phyloP scores from a whole-genome alignment of 2,797 vertebrate species.

The Hydrocynus forskahlii region DNA sequence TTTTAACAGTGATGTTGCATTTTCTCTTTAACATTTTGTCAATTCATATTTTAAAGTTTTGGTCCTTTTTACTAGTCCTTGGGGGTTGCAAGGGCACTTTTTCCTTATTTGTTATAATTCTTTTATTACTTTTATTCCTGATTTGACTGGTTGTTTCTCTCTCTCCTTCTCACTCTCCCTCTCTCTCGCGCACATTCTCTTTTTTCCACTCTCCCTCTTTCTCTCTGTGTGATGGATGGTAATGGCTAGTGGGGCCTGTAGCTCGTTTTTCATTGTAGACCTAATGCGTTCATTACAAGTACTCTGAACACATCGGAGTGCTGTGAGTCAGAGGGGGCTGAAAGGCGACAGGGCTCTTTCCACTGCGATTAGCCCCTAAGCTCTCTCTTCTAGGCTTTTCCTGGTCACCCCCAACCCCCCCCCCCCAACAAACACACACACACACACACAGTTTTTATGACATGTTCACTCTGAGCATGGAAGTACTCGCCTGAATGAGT shows the following conservation, averaged over 20 bases:
- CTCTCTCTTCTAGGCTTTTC: conserved; percentile 35
- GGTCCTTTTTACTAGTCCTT: not conserved
- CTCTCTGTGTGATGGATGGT: conserved; percentile 45
- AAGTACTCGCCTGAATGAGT: not conserved
- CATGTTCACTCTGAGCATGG: conserved; percentile 7
- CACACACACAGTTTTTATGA: conserved; percentile 14
- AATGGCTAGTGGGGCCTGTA: conserved; percentile 32
- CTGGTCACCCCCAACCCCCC: not conserved
- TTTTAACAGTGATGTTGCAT: too few species aligned
- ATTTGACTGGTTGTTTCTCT: not conserved
- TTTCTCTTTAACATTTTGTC: not conserved
- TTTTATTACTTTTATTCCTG: conserved; percentile 1
- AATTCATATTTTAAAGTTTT: not conserved
- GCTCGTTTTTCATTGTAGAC: conserved; percentile 42
- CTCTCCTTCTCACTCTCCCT: not conserved
- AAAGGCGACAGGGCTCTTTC: conserved; percentile 9
- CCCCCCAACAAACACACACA: not conserved
- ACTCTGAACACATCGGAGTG: conserved; percentile 41
- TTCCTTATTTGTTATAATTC: not conserved
- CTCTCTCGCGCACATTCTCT: too few species aligned
- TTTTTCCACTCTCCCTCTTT: not conserved
- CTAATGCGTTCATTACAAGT: conserved; percentile 53
- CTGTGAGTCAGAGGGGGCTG: conserved; percentile 21
- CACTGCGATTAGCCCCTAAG: conserved; percentile 40
- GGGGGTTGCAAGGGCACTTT: not conserved